These are phyloP conservation scores for Cyclophora punctaria DNA, from an alignment of 2,888 invertebrate species.

Conservation along the genomic window DNA sequence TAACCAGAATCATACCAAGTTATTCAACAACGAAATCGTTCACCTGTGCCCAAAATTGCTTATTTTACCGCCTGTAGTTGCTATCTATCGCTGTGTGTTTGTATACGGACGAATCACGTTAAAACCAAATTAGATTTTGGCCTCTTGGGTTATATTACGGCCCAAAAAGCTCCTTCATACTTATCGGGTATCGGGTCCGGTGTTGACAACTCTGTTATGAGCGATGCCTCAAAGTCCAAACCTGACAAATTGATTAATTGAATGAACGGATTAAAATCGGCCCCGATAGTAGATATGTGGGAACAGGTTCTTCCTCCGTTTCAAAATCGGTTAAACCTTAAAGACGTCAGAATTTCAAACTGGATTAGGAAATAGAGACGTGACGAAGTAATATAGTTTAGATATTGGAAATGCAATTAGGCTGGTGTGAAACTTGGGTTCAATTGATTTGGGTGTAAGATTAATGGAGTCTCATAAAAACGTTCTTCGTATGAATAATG, in stretches of 20 bases:
- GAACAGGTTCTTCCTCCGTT: slow-evolving; percentile 19
- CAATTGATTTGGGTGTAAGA: no score
- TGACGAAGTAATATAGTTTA: slow-evolving; percentile 3
- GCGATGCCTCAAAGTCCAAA: no score
- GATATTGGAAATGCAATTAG: not conserved
- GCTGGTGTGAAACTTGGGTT: no score
- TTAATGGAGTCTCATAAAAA: no score
- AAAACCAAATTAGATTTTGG: slow-evolving; percentile 53
- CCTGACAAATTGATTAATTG: no score
- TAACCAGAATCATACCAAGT: slow-evolving; percentile 10
- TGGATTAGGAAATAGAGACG: no score
- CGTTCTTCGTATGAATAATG: no score
- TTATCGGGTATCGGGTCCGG: no score
- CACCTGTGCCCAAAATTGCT: slow-evolving; percentile 25
- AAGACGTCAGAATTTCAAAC: slow-evolving; percentile 7
- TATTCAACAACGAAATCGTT: slow-evolving; percentile 22
- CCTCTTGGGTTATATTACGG: slow-evolving; percentile 29
- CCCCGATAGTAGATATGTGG: no score
- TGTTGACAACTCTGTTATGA: no score
- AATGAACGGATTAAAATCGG: no score
- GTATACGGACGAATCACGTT: slow-evolving; percentile 43
- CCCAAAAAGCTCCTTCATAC: slow-evolving; percentile 2
- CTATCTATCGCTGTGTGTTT: slow-evolving; percentile 9
- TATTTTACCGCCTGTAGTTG: slow-evolving; percentile 8
- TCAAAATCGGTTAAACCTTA: slow-evolving; percentile 24